Evolutionary conservation across 2,888 invertebrate species (phyloP).

Genomic region (Dynastes maya): DNA sequence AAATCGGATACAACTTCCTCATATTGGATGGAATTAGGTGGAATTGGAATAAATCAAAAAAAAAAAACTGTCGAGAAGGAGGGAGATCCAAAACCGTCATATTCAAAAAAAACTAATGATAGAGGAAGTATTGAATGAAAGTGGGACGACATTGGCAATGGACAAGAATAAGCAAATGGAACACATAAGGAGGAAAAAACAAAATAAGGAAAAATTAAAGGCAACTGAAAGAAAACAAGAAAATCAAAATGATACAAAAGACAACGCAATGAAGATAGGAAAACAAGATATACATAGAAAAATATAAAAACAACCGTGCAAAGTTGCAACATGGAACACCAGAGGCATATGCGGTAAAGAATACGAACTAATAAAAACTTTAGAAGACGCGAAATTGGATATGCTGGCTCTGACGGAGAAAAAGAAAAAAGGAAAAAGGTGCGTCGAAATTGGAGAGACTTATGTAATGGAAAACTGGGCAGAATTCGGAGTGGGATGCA

Average conservation of each 20-base stretch:
- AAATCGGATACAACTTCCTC: constrained; percentile 13
- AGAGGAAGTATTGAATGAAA: neutral
- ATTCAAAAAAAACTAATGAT: neutral
- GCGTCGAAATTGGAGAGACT: too few relatives aligned
- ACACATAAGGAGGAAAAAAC: neutral
- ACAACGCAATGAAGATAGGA: too few relatives aligned
- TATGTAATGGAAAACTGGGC: too few relatives aligned
- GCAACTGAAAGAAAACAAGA: neutral
- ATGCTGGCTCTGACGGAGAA: too few relatives aligned
- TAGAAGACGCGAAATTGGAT: too few relatives aligned
- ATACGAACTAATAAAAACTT: too few relatives aligned
- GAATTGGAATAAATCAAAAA: constrained; percentile 1
- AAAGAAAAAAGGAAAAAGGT: too few relatives aligned
- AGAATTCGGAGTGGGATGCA: too few relatives aligned
- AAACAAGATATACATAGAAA: too few relatives aligned
- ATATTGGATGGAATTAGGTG: constrained; percentile 1
- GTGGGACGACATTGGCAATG: neutral
- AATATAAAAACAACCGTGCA: too few relatives aligned
- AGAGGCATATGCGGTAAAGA: too few relatives aligned
- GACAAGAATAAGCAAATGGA: neutral
- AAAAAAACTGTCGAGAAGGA: neutral
- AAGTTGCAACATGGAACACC: too few relatives aligned
- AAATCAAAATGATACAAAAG: neutral
- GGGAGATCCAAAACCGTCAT: neutral
- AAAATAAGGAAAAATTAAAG: neutral